These are phyloP conservation scores for Taenioides sp. DNA, from an alignment of 2,797 vertebrate genomes.

Conservation along the genomic window DNA sequence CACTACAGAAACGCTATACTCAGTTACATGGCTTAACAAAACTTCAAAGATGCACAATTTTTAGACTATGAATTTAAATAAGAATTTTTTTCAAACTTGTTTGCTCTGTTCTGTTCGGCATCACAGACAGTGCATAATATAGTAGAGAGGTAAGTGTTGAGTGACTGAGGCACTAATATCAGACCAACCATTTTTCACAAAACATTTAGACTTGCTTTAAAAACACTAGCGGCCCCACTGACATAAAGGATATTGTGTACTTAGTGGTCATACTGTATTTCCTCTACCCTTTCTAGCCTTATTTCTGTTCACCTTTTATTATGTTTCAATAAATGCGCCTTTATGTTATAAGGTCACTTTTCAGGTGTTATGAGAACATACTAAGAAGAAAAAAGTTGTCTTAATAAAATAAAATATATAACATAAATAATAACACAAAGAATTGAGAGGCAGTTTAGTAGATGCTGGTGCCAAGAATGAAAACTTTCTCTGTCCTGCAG, in stretches of 20 bases:
- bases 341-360: slow-evolving; percentile 50
- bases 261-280: background rate
- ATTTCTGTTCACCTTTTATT: background rate
- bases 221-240: background rate
- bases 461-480: slow-evolving; percentile 58
- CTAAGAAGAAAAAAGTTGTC: slow-evolving; percentile 27
- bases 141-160: slow-evolving; percentile 57
- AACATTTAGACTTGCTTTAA: background rate
- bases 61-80: slow-evolving; percentile 16
- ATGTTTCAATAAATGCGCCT: slow-evolving; percentile 12
- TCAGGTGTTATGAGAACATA: slow-evolving; percentile 14
- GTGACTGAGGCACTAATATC: slow-evolving; percentile 57
- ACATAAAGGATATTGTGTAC: background rate
- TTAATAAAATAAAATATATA: slow-evolving; percentile 15
- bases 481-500: slow-evolving; percentile 13
- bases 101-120: slow-evolving; percentile 11
- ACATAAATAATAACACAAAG: slow-evolving; percentile 2
- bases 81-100: slow-evolving; percentile 18
- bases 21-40: slow-evolving; percentile 4
- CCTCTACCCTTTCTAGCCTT: background rate
- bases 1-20: slow-evolving; percentile 33
- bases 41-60: background rate
- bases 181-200: slow-evolving; percentile 13
- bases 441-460: slow-evolving; percentile 45
- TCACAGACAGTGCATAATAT: slow-evolving; percentile 16